Evolutionary conservation across 2,113 vertebrate genomes (phyloP), one percentile per base, ranked within the genome.

Genomic region (Indicator indicator): DNA sequence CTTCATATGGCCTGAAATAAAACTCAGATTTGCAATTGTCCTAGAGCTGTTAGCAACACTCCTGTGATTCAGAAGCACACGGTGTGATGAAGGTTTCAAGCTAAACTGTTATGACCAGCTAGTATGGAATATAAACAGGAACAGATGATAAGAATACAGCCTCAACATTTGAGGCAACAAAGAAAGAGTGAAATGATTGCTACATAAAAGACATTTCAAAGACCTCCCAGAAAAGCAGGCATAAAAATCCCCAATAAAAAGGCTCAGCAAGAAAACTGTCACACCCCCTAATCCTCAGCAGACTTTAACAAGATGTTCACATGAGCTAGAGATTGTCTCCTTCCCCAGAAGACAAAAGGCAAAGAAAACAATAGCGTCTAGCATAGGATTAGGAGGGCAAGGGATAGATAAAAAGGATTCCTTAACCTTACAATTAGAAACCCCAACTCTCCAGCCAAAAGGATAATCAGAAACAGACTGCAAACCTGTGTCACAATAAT

Each of bases 141-240:
- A 97, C 78, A 89, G 90, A 67, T 62, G 92, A 95, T 83, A 75
- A 95, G 86, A 96, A 97, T 91, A 94, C 93, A 97, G 92, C 81
- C 96, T 94, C 79, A 80, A 72, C 83, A 78, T 96, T 96, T 90
- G 96, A 88, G 90, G 94, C 90, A 97, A 97, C 97, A 98, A 97
- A 97, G 96, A 86, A 92, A 96, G 93, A 94, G 88, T 88, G 96
- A 97, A 97, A 95, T 95, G 83, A 86, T 96, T 94, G 80, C 95
- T 97, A 95, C 95, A 95, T 73, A 97, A 95, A 96, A 95, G 96
- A 96, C 80, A 90, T 97, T 97, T 97, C 97, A 98, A 97, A 98
- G 95, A 96, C 93, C 95, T 97, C 96, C 92, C 94, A 96, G 92
- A 96, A 95, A 97, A 97, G 85, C 52, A 94, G 85, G 93, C 78